Conservation (phyloP, 2,888 invertebrate genomes). For the Andrena praecox region DNA sequence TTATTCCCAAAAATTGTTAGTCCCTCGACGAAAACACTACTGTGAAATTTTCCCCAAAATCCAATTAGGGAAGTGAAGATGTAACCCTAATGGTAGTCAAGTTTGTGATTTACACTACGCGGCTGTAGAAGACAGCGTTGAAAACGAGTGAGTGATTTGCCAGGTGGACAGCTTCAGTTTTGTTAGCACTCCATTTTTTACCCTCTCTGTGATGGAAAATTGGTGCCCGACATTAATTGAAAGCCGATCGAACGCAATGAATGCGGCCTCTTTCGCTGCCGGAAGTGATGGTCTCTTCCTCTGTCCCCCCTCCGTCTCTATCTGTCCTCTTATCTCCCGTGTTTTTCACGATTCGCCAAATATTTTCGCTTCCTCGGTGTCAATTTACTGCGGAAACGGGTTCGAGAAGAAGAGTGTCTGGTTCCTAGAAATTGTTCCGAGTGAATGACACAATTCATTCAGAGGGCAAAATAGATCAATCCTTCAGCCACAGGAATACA, state of each 20-base stretch:
- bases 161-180: constrained; percentile 53
- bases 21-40: neutral
- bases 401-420: neutral
- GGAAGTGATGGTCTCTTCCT: constrained; percentile 37
- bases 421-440: neutral
- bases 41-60: neutral
- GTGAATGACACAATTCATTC: neutral
- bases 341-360: neutral
- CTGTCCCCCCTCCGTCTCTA: neutral
- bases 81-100: neutral
- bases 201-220: constrained; percentile 28
- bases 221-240: constrained; percentile 68
- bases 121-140: constrained; percentile 3
- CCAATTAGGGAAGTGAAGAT: constrained; percentile 10
- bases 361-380: neutral
- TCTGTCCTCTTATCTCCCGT: neutral
- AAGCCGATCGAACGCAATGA: constrained; percentile 75
- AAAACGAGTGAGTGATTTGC: constrained; percentile 53
- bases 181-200: constrained; percentile 21
- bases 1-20: neutral
- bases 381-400: neutral
- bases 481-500: neutral
- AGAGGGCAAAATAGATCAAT: neutral
- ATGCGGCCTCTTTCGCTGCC: constrained; percentile 47
- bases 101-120: constrained; percentile 5